phyloP scores from a whole-genome alignment of 2,113 vertebrate genomes.

The Ivindomyrus marchei region DNA sequence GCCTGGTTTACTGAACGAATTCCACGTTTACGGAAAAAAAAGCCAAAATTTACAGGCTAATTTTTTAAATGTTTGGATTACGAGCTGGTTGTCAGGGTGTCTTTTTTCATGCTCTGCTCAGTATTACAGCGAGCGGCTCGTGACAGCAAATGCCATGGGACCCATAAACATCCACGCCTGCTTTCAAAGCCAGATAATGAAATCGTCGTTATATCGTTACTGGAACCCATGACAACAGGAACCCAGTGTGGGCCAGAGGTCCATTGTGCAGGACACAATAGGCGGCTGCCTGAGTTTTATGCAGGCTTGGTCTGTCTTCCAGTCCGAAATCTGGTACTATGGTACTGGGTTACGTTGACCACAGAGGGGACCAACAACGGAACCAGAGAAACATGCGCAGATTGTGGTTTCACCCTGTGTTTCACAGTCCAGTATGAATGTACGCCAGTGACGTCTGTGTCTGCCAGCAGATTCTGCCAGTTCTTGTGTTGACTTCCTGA shows the following conservation, averaged over 20 bases:
- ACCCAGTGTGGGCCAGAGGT: background rate
- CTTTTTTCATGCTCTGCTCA: background rate
- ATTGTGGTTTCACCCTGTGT: background rate
- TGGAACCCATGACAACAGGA: conserved; percentile 3
- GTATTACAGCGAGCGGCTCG: background rate
- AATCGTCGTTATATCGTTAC: background rate
- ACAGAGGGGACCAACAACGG: background rate
- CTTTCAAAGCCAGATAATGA: background rate
- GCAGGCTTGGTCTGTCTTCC: background rate
- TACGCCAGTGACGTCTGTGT: background rate
- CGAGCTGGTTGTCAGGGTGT: background rate
- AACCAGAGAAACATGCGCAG: background rate
- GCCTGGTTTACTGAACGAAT: background rate
- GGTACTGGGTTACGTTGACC: background rate
- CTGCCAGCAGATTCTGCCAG: background rate
- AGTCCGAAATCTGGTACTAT: background rate
- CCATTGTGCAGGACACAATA: background rate
- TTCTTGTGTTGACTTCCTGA: background rate
- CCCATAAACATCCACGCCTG: background rate
- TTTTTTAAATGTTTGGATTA: background rate
- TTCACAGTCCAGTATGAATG: background rate
- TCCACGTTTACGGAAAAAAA: background rate
- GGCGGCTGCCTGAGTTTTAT: background rate
- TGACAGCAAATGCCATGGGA: background rate
- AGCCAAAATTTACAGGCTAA: background rate